Evolutionary conservation across 2,888 invertebrate genomes (phyloP).

Genomic region (Acleris sparsana): DNA sequence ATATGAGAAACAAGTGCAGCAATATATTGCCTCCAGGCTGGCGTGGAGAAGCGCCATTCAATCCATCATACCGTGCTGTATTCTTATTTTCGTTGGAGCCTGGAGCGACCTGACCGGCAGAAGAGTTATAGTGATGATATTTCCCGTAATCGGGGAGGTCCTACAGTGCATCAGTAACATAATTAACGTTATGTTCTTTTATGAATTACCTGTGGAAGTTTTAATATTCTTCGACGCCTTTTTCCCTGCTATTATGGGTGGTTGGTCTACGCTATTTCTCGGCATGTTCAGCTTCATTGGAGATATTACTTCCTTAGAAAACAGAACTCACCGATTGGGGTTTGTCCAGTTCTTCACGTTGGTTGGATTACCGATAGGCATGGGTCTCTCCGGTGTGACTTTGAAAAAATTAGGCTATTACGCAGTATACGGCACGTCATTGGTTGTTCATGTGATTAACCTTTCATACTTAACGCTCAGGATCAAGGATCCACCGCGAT

Average conservation of each 20-base stretch:
- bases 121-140: slow-evolving; percentile 87
- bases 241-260: slow-evolving; percentile 87
- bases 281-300: slow-evolving; percentile 90
- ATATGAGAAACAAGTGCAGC: slow-evolving; percentile 83
- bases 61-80: slow-evolving; percentile 87
- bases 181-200: slow-evolving; percentile 87
- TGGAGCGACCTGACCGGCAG: slow-evolving; percentile 85
- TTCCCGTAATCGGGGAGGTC: slow-evolving; percentile 89
- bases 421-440: slow-evolving; percentile 49
- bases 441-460: slow-evolving; percentile 50
- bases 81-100: slow-evolving; percentile 89
- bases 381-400: slow-evolving; percentile 88
- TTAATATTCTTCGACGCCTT: slow-evolving; percentile 87
- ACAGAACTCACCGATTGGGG: slow-evolving; percentile 88
- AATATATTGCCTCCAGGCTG: slow-evolving; percentile 86
- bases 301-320: slow-evolving; percentile 88
- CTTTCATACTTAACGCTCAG: slow-evolving; percentile 42
- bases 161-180: slow-evolving; percentile 87
- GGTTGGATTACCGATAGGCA: slow-evolving; percentile 90
- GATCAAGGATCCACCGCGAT: slow-evolving; percentile 22
- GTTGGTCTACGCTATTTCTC: slow-evolving; percentile 91
- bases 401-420: slow-evolving; percentile 86
- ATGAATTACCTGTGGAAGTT: slow-evolving; percentile 88
- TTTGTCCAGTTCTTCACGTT: slow-evolving; percentile 91
- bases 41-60: slow-evolving; percentile 90